Evolutionary conservation across 2,888 invertebrate genomes (phyloP), one percentile per base, ranked within the genome.

Genomic region (Microdon myrmicae): DNA sequence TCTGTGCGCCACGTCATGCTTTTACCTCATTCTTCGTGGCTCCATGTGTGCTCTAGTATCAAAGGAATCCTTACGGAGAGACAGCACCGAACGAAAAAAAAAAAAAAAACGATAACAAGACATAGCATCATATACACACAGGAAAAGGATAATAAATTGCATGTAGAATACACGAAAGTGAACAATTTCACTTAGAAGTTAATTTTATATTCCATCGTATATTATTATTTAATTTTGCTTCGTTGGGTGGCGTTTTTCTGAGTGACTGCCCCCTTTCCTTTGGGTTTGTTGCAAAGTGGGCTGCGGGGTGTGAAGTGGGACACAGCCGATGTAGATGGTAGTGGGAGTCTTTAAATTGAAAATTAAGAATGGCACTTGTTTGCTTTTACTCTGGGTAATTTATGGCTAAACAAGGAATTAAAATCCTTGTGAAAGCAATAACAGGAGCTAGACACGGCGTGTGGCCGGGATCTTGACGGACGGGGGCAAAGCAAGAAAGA

Each of bases 151-250:
- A 60, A 60, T 54, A 60, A 54, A 60, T 64, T 51, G 49, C 61
- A 45, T 51, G 61, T 51, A 49, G 56, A 56, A 64, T 45, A 56
- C 51, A 41, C 55, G 48, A 55, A 49, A 49, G 34, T 44, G 49
- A 56, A 48, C 60, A 56, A 64, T 56, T 56, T 64, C 61, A 56
- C 56, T 64, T 64, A 64, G 45, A 48, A 60, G 54, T 64, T 56
- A 64, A 56, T 64, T 56, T 56, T 55, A 51, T 64, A 60, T 56
- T 56, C 56, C 56, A 51, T 56, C 49, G 39, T 39, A 45, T 64
- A 51, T 56, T 64, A 64, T 56, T 56, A 64, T 56, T 56, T 64
- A 56, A 64, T 64, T 56, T 64, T 39, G 26, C 23, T 51, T 41
- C 37, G 20, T 16, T 47, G 32, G 20, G 22, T 12, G n/a, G 13